Evolutionary conservation across 2,113 vertebrate genomes (phyloP).

Genomic region (Centrocercus urophasianus): DNA sequence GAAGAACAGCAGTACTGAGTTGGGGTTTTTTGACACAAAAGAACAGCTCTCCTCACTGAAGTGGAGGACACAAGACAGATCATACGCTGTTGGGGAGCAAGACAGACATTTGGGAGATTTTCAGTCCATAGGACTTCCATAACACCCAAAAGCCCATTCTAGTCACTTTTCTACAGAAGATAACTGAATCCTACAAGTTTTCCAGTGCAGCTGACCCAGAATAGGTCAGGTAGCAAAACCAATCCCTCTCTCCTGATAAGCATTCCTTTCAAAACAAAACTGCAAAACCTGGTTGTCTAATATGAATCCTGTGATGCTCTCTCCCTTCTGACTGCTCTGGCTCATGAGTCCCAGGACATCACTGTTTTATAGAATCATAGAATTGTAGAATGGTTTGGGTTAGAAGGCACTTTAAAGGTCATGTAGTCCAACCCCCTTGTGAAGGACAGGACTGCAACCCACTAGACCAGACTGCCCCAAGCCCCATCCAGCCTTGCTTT

Average conservation of each 20-base stretch:
- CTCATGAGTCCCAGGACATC: background rate
- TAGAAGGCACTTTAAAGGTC: background rate
- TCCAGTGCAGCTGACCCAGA: background rate
- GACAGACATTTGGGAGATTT: background rate
- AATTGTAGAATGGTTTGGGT: background rate
- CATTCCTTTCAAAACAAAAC: background rate
- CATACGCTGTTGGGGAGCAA: background rate
- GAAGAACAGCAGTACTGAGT: background rate
- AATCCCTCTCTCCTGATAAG: background rate
- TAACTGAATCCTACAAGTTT: background rate
- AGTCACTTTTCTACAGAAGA: background rate
- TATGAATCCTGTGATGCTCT: background rate
- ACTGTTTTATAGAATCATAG: background rate
- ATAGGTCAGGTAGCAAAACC: background rate
- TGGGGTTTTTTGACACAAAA: background rate
- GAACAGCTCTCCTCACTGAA: background rate
- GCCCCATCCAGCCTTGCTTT: background rate
- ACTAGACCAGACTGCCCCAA: background rate
- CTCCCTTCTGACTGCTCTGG: background rate
- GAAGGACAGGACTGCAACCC: too few species aligned
- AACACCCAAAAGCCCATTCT: background rate
- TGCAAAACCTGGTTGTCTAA: background rate
- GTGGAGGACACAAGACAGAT: background rate
- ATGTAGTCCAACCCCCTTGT: background rate
- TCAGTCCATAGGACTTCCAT: background rate